Evolutionary conservation across 2,888 invertebrate species (phyloP).

Genomic region (Embidobia sp.): DNA sequence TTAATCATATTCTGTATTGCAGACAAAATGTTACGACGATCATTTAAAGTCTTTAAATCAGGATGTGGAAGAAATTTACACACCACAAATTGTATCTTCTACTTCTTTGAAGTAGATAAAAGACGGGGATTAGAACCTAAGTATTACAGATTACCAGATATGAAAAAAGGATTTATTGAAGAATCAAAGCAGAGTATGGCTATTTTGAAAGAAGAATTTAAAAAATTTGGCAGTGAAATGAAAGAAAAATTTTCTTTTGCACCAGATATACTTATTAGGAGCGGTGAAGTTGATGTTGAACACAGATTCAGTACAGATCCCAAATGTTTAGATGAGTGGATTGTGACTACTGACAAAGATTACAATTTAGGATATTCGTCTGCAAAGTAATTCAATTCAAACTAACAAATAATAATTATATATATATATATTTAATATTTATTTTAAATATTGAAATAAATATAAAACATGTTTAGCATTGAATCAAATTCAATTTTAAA

Average conservation of each 20-base stretch:
- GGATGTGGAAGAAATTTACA: constrained; percentile 11
- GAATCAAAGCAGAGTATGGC: constrained; percentile 86
- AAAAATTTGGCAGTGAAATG: constrained; percentile 84
- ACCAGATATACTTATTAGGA: constrained; percentile 83
- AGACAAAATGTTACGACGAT: constrained; percentile 8
- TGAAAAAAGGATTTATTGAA: constrained; percentile 80
- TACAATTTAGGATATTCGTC: constrained; percentile 87
- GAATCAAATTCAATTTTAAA: too few species aligned
- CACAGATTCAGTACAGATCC: constrained; percentile 87
- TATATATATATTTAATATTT: constrained; percentile 9
- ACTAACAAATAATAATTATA: not conserved
- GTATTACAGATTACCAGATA: constrained; percentile 55
- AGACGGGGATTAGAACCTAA: constrained; percentile 84
- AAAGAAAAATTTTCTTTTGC: constrained; percentile 86
- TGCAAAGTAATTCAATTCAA: constrained; percentile 68
- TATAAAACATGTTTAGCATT: too few species aligned
- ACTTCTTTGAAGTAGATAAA: constrained; percentile 84
- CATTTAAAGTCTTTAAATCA: not conserved
- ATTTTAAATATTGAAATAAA: too few species aligned
- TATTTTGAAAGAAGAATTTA: constrained; percentile 86
- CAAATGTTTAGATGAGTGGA: constrained; percentile 86
- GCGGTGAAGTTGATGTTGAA: constrained; percentile 88
- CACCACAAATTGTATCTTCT: constrained; percentile 61
- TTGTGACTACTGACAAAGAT: constrained; percentile 90
- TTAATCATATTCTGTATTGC: not conserved